phyloP scores from a whole-genome alignment of 2,888 invertebrate genomes.

The Oscheius myriophilus region DNA sequence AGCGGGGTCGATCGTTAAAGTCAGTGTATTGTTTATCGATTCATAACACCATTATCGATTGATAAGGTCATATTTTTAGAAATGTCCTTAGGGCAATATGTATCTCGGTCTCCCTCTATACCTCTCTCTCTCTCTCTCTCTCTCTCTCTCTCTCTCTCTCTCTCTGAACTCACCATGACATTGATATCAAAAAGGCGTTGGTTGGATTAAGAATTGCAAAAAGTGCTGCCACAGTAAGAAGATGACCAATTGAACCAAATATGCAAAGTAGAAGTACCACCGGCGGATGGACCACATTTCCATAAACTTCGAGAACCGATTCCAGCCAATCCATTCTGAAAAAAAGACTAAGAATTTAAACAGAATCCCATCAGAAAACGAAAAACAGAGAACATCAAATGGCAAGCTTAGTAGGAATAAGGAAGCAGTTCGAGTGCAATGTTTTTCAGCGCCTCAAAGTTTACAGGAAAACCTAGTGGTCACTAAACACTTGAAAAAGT shows the following conservation, averaged over 20 bases:
- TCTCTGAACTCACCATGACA: slow-evolving; percentile 56
- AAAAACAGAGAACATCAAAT: neutral
- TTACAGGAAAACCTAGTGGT: no score
- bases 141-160: neutral
- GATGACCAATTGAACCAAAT: slow-evolving; percentile 59
- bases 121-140: no score
- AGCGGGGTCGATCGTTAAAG: no score
- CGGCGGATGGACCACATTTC: slow-evolving; percentile 58
- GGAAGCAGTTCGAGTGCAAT: slow-evolving; percentile 5
- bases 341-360: neutral
- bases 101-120: no score
- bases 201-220: slow-evolving; percentile 62
- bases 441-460: no score
- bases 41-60: no score
- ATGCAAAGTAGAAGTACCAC: slow-evolving; percentile 63
- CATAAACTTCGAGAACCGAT: slow-evolving; percentile 42
- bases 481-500: no score
- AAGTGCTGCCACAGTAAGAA: slow-evolving; percentile 59
- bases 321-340: slow-evolving; percentile 19
- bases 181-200: slow-evolving; percentile 64
- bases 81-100: no score
- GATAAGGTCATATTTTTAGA: no score
- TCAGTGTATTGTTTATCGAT: no score
- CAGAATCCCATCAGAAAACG: neutral
- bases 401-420: neutral